These are phyloP conservation scores for Spodoptera exigua DNA, from an alignment of 2,888 invertebrate species.

Conservation along the genomic window DNA sequence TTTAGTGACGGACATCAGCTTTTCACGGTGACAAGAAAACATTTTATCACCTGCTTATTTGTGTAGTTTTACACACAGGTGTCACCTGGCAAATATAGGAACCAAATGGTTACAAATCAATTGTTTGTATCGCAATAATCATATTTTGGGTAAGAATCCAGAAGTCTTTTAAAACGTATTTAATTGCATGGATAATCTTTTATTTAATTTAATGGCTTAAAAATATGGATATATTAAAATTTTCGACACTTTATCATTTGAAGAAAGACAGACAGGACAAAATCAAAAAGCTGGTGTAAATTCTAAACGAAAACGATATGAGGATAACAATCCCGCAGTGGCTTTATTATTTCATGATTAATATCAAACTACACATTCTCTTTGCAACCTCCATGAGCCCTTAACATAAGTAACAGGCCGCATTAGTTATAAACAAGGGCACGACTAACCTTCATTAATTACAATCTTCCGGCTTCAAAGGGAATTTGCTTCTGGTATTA, in stretches of 20 bases:
- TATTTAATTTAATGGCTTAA: too few species aligned
- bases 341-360: too few species aligned
- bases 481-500: neutral
- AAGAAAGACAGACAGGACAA: too few species aligned
- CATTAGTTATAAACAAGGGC: slow-evolving; percentile 32
- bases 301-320: too few species aligned
- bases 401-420: slow-evolving; percentile 20
- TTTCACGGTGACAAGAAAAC: slow-evolving; percentile 13
- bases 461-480: slow-evolving; percentile 17
- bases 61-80: neutral
- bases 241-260: too few species aligned
- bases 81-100: slow-evolving; percentile 12
- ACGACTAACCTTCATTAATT: slow-evolving; percentile 20
- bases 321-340: too few species aligned
- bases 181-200: too few species aligned
- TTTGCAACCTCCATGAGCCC: slow-evolving; percentile 4
- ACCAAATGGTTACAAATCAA: neutral
- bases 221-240: too few species aligned
- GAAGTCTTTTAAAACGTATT: too few species aligned
- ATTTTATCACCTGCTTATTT: slow-evolving; percentile 16
- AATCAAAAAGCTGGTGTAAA: too few species aligned
- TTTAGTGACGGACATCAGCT: slow-evolving; percentile 18
- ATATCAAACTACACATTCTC: neutral
- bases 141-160: neutral
- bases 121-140: slow-evolving; percentile 20